Percentiles rank a stretch among this genome's conserved stretches.
phyloP scores from a whole-genome alignment of 2,888 invertebrate genomes.

The Drosophila barbarae region DNA sequence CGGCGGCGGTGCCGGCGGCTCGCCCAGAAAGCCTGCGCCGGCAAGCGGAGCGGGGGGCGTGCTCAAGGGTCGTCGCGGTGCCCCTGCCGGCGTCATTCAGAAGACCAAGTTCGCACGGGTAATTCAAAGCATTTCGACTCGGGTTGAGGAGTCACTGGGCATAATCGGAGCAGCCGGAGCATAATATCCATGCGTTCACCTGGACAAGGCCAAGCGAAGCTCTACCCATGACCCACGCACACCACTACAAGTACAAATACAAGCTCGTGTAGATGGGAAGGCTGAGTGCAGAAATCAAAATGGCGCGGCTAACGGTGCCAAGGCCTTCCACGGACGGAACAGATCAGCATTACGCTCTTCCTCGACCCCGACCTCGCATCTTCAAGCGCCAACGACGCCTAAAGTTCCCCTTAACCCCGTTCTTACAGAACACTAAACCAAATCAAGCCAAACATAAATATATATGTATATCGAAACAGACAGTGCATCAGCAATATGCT shows the following conservation, averaged over 20 bases:
- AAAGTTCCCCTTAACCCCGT: constrained; percentile 30
- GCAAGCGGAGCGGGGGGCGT: constrained; percentile 80
- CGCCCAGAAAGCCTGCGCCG: constrained; percentile 74
- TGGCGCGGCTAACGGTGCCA: constrained; percentile 25
- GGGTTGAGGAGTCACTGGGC: constrained; percentile 39
- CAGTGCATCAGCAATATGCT: constrained; percentile 26
- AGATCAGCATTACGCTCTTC: constrained; percentile 19
- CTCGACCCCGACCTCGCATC: constrained; percentile 35
- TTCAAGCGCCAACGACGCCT: constrained; percentile 18
- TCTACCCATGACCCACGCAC: constrained; percentile 23
- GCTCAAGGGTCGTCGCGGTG: constrained; percentile 84
- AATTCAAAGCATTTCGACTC: constrained; percentile 70
- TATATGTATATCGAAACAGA: background rate
- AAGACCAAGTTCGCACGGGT: constrained; percentile 79
- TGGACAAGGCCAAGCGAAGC: constrained; percentile 23
- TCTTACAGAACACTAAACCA: constrained; percentile 28
- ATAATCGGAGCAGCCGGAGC: constrained; percentile 49
- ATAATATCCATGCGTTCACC: constrained; percentile 54
- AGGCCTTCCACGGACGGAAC: constrained; percentile 27
- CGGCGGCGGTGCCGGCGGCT: constrained; percentile 68
- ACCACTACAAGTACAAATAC: constrained; percentile 21
- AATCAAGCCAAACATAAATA: background rate
- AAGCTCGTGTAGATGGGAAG: constrained; percentile 8
- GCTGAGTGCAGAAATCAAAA: constrained; percentile 25
- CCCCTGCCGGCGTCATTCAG: constrained; percentile 83